Evolutionary conservation across 1,140 invertebrate species (phyloP).

Genomic region (Antheraea mylitta): DNA sequence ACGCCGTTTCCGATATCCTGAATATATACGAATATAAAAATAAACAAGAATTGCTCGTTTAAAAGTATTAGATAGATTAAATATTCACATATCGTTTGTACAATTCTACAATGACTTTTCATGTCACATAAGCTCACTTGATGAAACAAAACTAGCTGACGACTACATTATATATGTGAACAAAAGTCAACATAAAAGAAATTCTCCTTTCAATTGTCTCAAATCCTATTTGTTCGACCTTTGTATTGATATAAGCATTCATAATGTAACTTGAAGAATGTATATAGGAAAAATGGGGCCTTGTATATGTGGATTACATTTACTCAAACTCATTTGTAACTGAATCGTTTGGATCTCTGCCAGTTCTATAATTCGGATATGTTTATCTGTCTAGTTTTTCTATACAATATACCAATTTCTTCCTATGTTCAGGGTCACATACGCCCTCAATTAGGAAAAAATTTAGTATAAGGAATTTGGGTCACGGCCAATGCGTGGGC

Average conservation of each 20-base stretch:
- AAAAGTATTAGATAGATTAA: background rate
- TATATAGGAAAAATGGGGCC: background rate
- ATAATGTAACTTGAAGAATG: background rate
- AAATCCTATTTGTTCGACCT: background rate
- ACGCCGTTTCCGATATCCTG: no score
- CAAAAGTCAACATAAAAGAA: no score
- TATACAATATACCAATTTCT: background rate
- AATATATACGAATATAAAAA: no score
- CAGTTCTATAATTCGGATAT: constrained; percentile 45
- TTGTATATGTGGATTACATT: constrained; percentile 22
- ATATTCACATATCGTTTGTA: background rate
- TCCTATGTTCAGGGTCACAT: background rate
- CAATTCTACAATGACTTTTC: background rate
- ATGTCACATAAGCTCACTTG: background rate
- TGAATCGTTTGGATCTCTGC: constrained; percentile 49
- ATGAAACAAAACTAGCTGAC: background rate
- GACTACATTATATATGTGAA: background rate
- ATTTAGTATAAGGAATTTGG: background rate
- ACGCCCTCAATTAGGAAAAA: background rate
- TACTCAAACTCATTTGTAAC: constrained; percentile 38
- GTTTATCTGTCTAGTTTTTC: constrained; percentile 19
- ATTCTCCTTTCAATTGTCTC: background rate
- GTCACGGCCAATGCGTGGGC: background rate
- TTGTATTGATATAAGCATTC: background rate
- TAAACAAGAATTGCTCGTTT: no score